Percentiles rank a stretch among this genome's conserved stretches.
Evolutionary conservation across 2,888 invertebrate species (phyloP).

Genomic region (Eupelmus urozonus): DNA sequence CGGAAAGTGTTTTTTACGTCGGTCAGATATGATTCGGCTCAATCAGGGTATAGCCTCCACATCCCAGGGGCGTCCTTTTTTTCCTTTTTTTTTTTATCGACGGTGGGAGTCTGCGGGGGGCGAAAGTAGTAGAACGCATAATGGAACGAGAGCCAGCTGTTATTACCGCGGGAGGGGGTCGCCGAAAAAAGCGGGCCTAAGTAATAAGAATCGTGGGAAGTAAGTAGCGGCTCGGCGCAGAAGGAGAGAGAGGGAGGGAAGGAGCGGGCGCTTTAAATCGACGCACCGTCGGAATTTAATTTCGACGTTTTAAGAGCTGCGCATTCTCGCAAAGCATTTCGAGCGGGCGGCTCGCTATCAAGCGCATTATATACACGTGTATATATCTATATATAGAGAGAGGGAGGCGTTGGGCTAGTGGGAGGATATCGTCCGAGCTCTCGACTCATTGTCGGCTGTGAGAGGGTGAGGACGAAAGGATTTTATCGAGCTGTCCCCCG

Average conservation of each 20-base stretch:
- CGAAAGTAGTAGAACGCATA: slow-evolving; percentile 50
- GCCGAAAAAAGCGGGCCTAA: slow-evolving; percentile 38
- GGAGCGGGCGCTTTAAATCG: slow-evolving; percentile 67
- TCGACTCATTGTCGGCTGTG: slow-evolving; percentile 44
- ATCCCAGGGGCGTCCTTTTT: slow-evolving; percentile 50
- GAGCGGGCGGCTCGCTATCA: not conserved
- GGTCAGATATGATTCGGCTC: slow-evolving; percentile 61
- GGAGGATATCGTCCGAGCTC: slow-evolving; percentile 47
- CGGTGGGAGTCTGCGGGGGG: slow-evolving; percentile 47
- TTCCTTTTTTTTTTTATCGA: slow-evolving; percentile 23
- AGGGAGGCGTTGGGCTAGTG: not conserved
- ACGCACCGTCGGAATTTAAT: slow-evolving; percentile 72
- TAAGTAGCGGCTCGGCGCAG: slow-evolving; percentile 67
- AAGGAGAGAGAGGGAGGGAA: too few species aligned
- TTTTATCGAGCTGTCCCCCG: slow-evolving; percentile 69
- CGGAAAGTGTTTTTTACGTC: slow-evolving; percentile 58
- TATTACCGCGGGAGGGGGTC: slow-evolving; percentile 58
- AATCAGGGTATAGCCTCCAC: slow-evolving; percentile 56
- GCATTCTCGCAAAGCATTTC: slow-evolving; percentile 62
- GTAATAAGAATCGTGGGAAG: slow-evolving; percentile 72
- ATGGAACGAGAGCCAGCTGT: slow-evolving; percentile 59
- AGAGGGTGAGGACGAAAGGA: slow-evolving; percentile 61
- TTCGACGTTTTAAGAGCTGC: slow-evolving; percentile 74
- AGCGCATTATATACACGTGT: slow-evolving; percentile 12
- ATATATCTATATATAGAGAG: slow-evolving; percentile 56